Conservation (phyloP, 2,888 invertebrate species). For the Erannis defoliaria region DNA sequence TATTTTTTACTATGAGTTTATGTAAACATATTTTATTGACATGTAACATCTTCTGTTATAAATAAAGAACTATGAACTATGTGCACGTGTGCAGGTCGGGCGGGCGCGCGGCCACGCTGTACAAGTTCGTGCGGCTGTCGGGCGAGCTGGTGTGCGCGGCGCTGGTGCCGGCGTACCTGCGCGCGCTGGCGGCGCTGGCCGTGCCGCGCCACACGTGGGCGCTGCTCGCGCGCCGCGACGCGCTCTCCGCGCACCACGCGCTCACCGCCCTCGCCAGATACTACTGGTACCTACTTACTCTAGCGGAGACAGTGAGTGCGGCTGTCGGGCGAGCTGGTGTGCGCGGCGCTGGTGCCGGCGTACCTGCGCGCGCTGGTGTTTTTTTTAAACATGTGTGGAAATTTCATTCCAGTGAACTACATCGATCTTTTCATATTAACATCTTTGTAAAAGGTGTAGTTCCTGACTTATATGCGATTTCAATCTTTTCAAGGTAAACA, state of each 20-base stretch:
- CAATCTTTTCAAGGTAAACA: too few species aligned
- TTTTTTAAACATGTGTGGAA: too few species aligned
- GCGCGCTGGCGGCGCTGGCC: conserved; percentile 94
- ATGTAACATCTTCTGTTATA: too few species aligned
- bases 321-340: conserved; percentile 94
- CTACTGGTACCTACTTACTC: conserved; percentile 81
- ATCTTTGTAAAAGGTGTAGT: too few species aligned
- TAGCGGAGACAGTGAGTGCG: conserved; percentile 85
- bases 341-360: conserved; percentile 93
- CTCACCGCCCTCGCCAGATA: conserved; percentile 90
- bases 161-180: conserved; percentile 94
- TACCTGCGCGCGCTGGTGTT: conserved; percentile 95
- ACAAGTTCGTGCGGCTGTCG: conserved; percentile 96
- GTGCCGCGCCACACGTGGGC: conserved; percentile 91
- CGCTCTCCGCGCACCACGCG: conserved; percentile 73
- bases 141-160: conserved; percentile 94
- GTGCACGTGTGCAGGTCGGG: conserved; percentile 52
- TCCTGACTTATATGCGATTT: too few species aligned
- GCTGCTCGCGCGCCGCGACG: conserved; percentile 73
- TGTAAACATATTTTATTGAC: too few species aligned
- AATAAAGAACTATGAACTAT: too few species aligned
- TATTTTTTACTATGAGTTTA: too few species aligned
- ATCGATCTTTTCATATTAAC: too few species aligned
- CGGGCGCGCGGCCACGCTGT: conserved; percentile 92
- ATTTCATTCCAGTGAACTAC: too few species aligned